Evolutionary conservation across 37 sponge, comb jelly and placozoan species (phyloP).

Genomic region (Spongilla lacustris): DNA sequence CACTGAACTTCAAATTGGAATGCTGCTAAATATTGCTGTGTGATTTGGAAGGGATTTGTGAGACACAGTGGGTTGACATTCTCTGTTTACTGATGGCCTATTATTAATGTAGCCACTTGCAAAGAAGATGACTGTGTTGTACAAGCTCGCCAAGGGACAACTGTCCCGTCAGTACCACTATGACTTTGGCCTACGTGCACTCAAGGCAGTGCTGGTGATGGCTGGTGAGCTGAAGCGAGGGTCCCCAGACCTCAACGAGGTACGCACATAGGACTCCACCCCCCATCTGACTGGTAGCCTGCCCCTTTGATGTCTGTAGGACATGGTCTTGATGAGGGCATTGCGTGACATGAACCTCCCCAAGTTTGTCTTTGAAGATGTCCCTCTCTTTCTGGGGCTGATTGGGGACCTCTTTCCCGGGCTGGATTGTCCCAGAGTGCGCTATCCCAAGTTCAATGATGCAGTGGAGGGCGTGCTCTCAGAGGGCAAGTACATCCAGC

Average conservation of each 20-base stretch:
- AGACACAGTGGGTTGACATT: too few relatives aligned
- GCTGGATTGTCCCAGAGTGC: slow-evolving; percentile 97
- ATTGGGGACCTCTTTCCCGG: slow-evolving; percentile 99
- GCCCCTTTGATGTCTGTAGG: slow-evolving; percentile 44
- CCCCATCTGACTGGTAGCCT: not conserved
- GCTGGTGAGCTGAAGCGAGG: slow-evolving; percentile 99
- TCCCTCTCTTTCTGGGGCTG: slow-evolving; percentile 97
- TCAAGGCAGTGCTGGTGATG: slow-evolving; percentile 99
- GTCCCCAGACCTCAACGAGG: slow-evolving; percentile 92
- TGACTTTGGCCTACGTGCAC: slow-evolving; percentile 98
- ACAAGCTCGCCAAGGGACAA: slow-evolving; percentile 96
- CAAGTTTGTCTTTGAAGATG: slow-evolving; percentile 99
- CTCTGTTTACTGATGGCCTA: not conserved
- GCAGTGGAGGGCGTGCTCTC: slow-evolving; percentile 90
- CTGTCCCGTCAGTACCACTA: slow-evolving; percentile 97
- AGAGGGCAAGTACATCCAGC: slow-evolving; percentile 82
- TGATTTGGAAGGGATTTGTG: too few relatives aligned
- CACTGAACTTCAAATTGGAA: too few relatives aligned
- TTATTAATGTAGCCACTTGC: slow-evolving; percentile 89
- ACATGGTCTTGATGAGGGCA: slow-evolving; percentile 98
- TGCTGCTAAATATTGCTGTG: too few relatives aligned
- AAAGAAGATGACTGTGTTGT: slow-evolving; percentile 99
- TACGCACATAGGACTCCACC: not conserved
- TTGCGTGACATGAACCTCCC: slow-evolving; percentile 99
- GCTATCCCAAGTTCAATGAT: slow-evolving; percentile 99